Evolutionary conservation across 2,888 invertebrate species (phyloP).

Genomic region (Luffia ferchaultella): DNA sequence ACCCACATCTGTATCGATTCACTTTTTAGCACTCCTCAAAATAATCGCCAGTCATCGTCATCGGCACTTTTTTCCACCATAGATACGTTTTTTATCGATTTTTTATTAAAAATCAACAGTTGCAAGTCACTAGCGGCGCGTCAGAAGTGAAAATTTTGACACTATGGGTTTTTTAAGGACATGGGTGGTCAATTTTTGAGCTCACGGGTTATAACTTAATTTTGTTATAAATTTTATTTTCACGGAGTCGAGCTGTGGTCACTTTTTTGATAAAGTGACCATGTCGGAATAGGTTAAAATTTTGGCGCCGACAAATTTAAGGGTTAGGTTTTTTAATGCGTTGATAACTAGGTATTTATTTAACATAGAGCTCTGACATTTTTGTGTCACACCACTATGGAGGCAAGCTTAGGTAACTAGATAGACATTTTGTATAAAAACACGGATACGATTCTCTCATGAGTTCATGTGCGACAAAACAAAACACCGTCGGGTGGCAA

Average conservation of each 20-base stretch:
- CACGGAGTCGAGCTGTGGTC: background rate
- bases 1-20: slow-evolving; percentile 8
- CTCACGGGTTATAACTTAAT: background rate
- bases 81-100: background rate
- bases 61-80: background rate
- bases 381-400: slow-evolving; percentile 7
- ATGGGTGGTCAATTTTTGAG: slow-evolving; percentile 2
- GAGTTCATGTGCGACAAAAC: no score
- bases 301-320: slow-evolving; percentile 22
- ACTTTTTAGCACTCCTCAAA: slow-evolving; percentile 19
- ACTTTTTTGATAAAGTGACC: background rate
- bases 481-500: no score
- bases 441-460: no score
- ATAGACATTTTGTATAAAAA: no score
- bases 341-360: slow-evolving; percentile 8
- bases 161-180: slow-evolving; percentile 4
- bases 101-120: background rate
- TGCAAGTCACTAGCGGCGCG: background rate
- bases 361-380: background rate
- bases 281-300: background rate
- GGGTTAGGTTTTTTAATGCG: slow-evolving; percentile 16
- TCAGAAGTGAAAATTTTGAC: background rate
- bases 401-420: no score
- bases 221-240: background rate
- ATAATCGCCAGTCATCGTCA: slow-evolving; percentile 28